Evolutionary conservation across 92 coral and sea anemone genomes (phyloP), one percentile per base, ranked within the genome.

Genomic region (Chrysogorgia sp.): DNA sequence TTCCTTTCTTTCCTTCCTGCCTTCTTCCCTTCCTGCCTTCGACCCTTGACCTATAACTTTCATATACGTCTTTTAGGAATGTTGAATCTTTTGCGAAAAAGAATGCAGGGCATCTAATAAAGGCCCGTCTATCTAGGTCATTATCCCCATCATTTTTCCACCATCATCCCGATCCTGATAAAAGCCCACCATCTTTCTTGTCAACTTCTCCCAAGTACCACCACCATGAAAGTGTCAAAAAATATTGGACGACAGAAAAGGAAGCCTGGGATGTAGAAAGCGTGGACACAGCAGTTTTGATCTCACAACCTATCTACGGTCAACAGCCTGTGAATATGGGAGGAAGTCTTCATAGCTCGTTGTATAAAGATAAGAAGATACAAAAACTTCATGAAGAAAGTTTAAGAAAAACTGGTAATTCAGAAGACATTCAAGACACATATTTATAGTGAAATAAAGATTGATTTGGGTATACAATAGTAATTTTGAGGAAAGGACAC

Each of bases 261-360:
- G 59, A 29, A 33, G 65, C 65, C 53, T 72, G 79, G 79, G 99
- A 96, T 59, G 75, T 85, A 23, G 96, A 90, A 12, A 96, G 99
- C 62, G 85, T 86, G 9, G 92, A 96, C 81, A 96, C 99, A 13
- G 99, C 91, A 23, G 87, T 96, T 61, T 70, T 96, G 35, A 80
- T 96, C 40, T 83, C 97, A 8, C 97, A 96, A 68, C 76, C 99
- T 17, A 87, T 96, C 9, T 96, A 96, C 71, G 99, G 99, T 22
- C 45, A 71, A 2, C 71, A 85, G 20, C 99, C 99, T 23, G 97
- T 96, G 5, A 96, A 96, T 56, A 96, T 96, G 99, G 99, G 99
- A 6, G 99, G 99, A 10, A 79, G 81, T 34, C 75, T 91, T 1
- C 99, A 96, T 58, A 84, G 84, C 34, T 82, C 96, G 20, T 83